Evolutionary conservation across 1,140 invertebrate genomes (phyloP), one percentile per base, ranked within the genome.

Genomic region (Cryptotermes secundus): DNA sequence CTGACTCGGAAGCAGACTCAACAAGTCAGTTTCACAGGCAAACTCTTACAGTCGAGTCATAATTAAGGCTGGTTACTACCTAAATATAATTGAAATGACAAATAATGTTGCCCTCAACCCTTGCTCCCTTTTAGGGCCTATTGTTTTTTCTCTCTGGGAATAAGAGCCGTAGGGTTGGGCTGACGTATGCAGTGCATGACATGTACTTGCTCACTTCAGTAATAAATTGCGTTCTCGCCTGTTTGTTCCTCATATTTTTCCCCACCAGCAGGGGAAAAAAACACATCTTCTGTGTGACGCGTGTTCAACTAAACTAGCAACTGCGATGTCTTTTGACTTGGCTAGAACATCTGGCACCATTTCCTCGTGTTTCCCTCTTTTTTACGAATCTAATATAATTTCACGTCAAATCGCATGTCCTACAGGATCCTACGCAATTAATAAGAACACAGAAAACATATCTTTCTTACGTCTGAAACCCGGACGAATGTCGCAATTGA

Each of bases 221-320:
- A 72, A 72, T 72, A 72, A 72, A 72, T 72, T 72, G 59, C 59
- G 59, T 72, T 72, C 59, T 72, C 59, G 59, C 59, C 59, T 72
- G 59, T 72, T 72, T n/a, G 59, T 72, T 72, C 59, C 26, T n/a
- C 59, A 72, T 72, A 72, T 72, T 72, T 72, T 72, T 59, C 53
- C 59, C 59, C n/a, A 26, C 59, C 14, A 31, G 59, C 59, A 31
- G 59, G 59, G 59, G 59, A 14, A n/a, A 72, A 72, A 72, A n/a
- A 72, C 59, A 72, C n/a, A n/a, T 72, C n/a, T 31, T 72, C 26
- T 72, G 59, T 31, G 59, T 12, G 26, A 31, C 59, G 59, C n/a
- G 59, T 72, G 53, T 72, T n/a, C 6, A 72, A 72, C 59, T 72
- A 72, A 72, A 72, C 59, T 72, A 72, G 59, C 59, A 31, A 72